Base-by-base conservation (phyloP, 2,888 invertebrate genomes). In the Linnaemya tessellans region DNA sequence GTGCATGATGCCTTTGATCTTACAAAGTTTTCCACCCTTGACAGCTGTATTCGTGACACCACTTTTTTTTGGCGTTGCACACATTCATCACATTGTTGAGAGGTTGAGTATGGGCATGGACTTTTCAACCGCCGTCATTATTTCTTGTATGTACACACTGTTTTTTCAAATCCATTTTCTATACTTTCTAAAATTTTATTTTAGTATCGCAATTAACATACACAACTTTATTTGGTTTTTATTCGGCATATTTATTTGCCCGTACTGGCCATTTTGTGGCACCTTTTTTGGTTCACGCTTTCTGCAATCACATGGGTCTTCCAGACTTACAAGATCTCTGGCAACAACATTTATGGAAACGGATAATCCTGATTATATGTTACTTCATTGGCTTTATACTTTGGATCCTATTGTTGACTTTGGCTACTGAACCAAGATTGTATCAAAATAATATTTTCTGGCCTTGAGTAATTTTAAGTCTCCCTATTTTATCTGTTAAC, bases 291-390 rank as follows among this genome's bases (percentile, higher is more conserved):
- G 98, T 96, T 1, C 99, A 99, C 92, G 96, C 97, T 43, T 98
- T 98, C 92, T 99, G 99, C 93, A 99, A 99, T 92, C 97, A 97
- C 92, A 98, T 99, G 97, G 98, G 98, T 9, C 96, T 98, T 90
- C 98, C 98, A 0, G 97, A 98, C 91, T 94, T 98, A 87, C 93
- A 94, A 3, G 97, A 96, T 90, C 93, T 97, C 4, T 90, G 94
- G 82, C 94, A 94, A 25, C 95, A 92, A 68, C 89, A 89, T 73
- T 80, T 93, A 82, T 93, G 94, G 7, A 94, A 96, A 88, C 94
- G 96, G 87, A 91, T 94, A 15, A 91, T 96, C 30, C 94, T 97
- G 2, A 93, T 95, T 35, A 92, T 93, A 58, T 93, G 96, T 78
- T 98, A 97, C 91, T 91, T 97, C 4, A 88, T 95, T 8, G 98